Base-by-base conservation (phyloP, 2,888 invertebrate genomes). In the Anoncus sp. region DNA sequence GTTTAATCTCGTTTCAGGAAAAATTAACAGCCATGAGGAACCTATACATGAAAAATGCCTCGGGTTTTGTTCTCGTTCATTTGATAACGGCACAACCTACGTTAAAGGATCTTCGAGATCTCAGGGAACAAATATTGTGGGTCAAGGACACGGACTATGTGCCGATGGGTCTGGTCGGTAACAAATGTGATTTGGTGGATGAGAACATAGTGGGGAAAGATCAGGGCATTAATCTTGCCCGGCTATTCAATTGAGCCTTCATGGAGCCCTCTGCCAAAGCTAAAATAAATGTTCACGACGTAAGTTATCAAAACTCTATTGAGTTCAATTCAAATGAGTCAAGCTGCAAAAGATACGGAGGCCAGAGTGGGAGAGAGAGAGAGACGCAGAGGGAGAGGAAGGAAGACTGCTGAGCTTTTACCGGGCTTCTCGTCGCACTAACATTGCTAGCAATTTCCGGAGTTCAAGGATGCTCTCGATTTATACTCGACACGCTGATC, bases 21-120 rank as follows among this genome's bases (percentile, higher is more conserved):
- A 99, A 99, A 96, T 99, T 99, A 92, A 99, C 99, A 87, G 99
- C 99, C 85, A 99, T 99, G 99, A 95, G 99, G 91, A 99, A 99
- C 94, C 94, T 99, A 89, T 99, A 99, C 92, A 99, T 99, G 99
- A 99, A 99, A 93, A 99, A 99, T 92, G 99, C 99, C 27, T 99
- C 99, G 92, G 99, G 99, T 83, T 99, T 99, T 93, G 98, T 99
- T 86, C 94, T 99, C 92, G 99, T 99, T 81, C 99, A 99, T 93
- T 99, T 99, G 90, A 99, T 99, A 93, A 99, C 99, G 85, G 99
- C 99, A 92, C 99, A 99, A 93, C 99, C 99, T 85, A 99, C 99
- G 87, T 99, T 99, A 93, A 99, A 99, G 93, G 99, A 99, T 94
- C 94, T 99, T 87, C 98, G 98, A 93, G 99, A 99, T 93, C 94